A percentile compares a stretch with the other conserved stretches of the same genome.
phyloP scores from a whole-genome alignment of 2,113 vertebrate species.

The Corvus hawaiiensis region DNA sequence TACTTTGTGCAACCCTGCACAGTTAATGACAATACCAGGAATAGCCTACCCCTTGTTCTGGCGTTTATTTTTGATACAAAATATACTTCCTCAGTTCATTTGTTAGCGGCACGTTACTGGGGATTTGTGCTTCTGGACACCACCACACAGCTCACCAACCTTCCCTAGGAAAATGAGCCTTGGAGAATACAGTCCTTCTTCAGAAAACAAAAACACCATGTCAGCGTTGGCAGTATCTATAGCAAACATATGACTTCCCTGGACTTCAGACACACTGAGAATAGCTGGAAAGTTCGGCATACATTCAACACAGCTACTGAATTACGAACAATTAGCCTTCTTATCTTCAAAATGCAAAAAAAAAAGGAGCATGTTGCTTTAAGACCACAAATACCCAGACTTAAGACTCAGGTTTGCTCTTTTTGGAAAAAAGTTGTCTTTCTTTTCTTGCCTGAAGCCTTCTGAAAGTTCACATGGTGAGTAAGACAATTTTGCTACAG shows the following conservation, averaged over 20 bases:
- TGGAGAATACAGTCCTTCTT: neutral
- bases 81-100: neutral
- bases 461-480: neutral
- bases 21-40: neutral
- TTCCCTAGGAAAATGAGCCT: neutral
- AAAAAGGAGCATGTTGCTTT: neutral
- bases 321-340: accelerated
- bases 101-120: neutral
- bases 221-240: neutral
- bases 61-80: neutral
- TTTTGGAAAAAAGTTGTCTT: neutral
- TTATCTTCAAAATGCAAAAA: neutral
- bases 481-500: neutral
- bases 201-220: neutral
- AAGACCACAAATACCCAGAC: neutral
- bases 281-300: neutral
- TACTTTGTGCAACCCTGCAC: neutral
- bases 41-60: neutral
- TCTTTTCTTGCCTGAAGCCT: neutral
- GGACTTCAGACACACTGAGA: neutral
- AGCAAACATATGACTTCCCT: neutral
- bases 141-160: neutral
- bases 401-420: neutral
- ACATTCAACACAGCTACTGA: neutral
- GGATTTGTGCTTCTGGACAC: neutral